Conservation (phyloP, 2,888 invertebrate genomes). For the Dynastes hyllus region DNA sequence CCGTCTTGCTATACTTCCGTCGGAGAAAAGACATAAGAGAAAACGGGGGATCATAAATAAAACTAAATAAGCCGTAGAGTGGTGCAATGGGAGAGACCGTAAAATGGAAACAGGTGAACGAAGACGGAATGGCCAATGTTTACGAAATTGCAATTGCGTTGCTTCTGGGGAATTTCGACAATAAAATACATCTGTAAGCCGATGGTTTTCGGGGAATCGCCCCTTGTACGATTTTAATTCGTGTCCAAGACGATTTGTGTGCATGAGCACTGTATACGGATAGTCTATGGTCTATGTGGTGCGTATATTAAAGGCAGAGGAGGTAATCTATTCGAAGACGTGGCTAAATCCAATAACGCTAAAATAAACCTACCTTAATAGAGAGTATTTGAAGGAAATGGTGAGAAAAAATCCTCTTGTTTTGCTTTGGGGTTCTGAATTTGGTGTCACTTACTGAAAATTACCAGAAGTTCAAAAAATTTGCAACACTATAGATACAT, state of each 20-base stretch:
- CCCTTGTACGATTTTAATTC: slow-evolving; percentile 59
- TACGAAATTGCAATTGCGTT: slow-evolving; percentile 64
- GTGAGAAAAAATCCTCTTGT: no score
- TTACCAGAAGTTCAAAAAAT: no score
- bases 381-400: background rate
- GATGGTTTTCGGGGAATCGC: slow-evolving; percentile 61
- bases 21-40: slow-evolving; percentile 29
- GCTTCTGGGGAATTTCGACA: slow-evolving; percentile 61
- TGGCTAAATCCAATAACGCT: background rate
- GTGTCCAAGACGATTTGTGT: slow-evolving; percentile 50
- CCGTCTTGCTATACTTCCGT: slow-evolving; percentile 19
- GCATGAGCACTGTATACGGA: slow-evolving; percentile 1
- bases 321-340: slow-evolving; percentile 1
- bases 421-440: no score
- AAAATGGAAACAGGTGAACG: slow-evolving; percentile 68
- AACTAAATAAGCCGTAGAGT: slow-evolving; percentile 50
- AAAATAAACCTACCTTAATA: slow-evolving; percentile 6
- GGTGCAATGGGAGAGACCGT: slow-evolving; percentile 58
- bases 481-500: no score
- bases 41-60: slow-evolving; percentile 43
- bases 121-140: slow-evolving; percentile 64
- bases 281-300: background rate
- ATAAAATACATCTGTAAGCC: slow-evolving; percentile 65
- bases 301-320: slow-evolving; percentile 12
- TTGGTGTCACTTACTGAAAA: no score